Conservation (phyloP, 2,888 invertebrate genomes). For the Harpalus rubripes region DNA sequence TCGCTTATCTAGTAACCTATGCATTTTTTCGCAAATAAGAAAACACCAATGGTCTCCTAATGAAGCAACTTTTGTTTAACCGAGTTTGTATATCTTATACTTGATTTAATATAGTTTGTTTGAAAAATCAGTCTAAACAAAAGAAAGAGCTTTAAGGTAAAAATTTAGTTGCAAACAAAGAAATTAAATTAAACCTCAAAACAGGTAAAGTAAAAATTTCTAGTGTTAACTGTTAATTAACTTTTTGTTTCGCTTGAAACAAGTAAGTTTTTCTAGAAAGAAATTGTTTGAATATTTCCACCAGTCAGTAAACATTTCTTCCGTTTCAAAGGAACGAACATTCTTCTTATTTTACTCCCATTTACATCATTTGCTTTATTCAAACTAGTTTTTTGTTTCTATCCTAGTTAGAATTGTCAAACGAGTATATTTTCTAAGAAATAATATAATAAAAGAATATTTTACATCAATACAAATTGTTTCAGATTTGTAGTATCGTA, state of each 20-base stretch:
- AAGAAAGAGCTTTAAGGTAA: not conserved
- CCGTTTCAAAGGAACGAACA: slow-evolving; percentile 9
- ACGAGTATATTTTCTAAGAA: not conserved
- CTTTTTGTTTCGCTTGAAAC: slow-evolving; percentile 1
- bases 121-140: not conserved
- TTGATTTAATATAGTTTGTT: not conserved
- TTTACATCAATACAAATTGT: not conserved
- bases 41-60: no score
- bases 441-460: not conserved
- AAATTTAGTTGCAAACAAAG: not conserved
- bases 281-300: not conserved
- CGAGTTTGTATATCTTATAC: no score
- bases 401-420: not conserved
- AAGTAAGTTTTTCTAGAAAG: slow-evolving; percentile 2
- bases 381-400: not conserved
- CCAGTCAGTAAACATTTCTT: slow-evolving; percentile 22
- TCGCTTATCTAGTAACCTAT: no score
- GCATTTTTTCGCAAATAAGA: no score
- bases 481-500: not conserved
- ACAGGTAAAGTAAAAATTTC: not conserved
- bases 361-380: slow-evolving; percentile 15
- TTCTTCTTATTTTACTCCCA: not conserved
- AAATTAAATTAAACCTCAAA: not conserved
- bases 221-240: slow-evolving; percentile 28
- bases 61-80: no score